Evolutionary conservation across 2,113 vertebrate genomes (phyloP).

Genomic region (Mobula birostris): DNA sequence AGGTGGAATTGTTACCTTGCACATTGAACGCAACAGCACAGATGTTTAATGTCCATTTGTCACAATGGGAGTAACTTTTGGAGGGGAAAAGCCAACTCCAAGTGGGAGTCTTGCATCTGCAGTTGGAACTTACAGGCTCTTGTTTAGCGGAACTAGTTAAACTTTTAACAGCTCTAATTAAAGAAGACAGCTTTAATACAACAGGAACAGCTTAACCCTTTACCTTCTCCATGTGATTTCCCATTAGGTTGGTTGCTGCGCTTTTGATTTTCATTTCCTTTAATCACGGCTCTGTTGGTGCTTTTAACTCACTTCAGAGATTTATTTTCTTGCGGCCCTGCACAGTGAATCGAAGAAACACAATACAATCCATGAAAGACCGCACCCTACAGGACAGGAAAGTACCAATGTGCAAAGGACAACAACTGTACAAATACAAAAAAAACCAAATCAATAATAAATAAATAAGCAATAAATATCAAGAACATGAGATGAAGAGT

Average conservation of each 20-base stretch:
- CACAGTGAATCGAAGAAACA: too few relatives aligned
- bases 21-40: not conserved
- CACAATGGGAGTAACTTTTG: constrained; percentile 23
- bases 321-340: too few relatives aligned
- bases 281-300: not conserved
- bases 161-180: constrained; percentile 49
- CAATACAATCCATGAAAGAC: too few relatives aligned
- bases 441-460: too few relatives aligned
- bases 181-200: constrained; percentile 38
- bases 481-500: too few relatives aligned
- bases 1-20: not conserved
- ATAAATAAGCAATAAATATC: too few relatives aligned
- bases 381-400: too few relatives aligned
- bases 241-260: not conserved
- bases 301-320: not conserved
- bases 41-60: constrained; percentile 27
- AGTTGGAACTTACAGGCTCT: constrained; percentile 53
- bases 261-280: not conserved
- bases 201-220: not conserved
- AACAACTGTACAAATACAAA: too few relatives aligned
- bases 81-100: constrained; percentile 22
- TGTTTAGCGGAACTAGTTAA: constrained; percentile 50
- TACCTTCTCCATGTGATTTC: not conserved
- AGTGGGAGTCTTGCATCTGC: constrained; percentile 46
- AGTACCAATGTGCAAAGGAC: too few relatives aligned